Evolutionary conservation across 2,113 vertebrate species (phyloP), one percentile per base, ranked within the genome.

Genomic region (Sinocyclocheilus rhinocerous): DNA sequence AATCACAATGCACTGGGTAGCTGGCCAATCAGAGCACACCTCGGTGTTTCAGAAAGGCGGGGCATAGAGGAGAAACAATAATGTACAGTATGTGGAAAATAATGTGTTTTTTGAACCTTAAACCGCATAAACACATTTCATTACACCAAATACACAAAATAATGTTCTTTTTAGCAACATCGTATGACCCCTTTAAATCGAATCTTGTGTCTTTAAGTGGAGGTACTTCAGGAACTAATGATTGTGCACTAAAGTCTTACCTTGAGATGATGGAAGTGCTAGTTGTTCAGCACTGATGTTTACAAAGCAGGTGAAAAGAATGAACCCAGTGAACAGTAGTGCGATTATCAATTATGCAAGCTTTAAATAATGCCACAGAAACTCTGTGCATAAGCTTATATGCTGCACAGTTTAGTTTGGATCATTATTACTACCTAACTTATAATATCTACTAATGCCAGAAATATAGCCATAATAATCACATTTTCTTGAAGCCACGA

Each of bases 401-500:
- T 70, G 29, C 29, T 36, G 16, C 29, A 70, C 29, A 13, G 69
- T 42, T 22, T 39, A 36, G 33, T 70, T 42, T n/a, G 69, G 18
- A 42, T 22, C n/a, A 42, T 42, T 42, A 73, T 20, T 73, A 20
- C 36, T 42, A 36, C 70, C 70, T 11, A 42, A 11, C 5, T 2
- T 12, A 33, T 72, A 42, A 72, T 42, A 72, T 42, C 69, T 73
- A 73, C 20, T n/a, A 73, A 45, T 73, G 39, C 20, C 70, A 73
- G 6, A 45, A 45, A 75, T 45, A 75, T n/a, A 24, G 72, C 22
- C 39, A n/a, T 75, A 15, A 75, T 24, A 45, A 39, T 36, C 18
- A 70, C 26, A 7, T 67, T 67, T 7, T 16, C 4, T 72, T 70
- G 26, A 70, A 70, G 16, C 33, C 33, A 9, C 1, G 20, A 45